These are phyloP conservation scores for Ictidomys tridecemlineatus DNA, from an alignment of 2,113 vertebrate species.

Conservation along the genomic window DNA sequence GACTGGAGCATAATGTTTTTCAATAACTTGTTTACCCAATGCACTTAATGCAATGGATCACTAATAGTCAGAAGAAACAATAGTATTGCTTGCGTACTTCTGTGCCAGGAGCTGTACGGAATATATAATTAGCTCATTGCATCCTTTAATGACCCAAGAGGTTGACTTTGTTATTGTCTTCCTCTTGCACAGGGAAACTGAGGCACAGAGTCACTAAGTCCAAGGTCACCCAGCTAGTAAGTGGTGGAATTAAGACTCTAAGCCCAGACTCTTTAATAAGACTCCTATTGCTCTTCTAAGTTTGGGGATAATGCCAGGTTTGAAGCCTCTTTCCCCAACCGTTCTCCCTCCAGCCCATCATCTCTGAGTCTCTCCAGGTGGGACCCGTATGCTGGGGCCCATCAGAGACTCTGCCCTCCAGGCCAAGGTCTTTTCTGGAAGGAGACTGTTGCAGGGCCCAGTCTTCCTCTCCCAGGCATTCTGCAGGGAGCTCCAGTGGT, in stretches of 20 bases:
- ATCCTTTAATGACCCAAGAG: not conserved
- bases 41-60: conserved; percentile 10
- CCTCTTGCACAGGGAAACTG: conserved; percentile 11
- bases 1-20: not conserved
- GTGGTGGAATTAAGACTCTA: not conserved
- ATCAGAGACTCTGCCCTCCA: not conserved
- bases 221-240: not conserved
- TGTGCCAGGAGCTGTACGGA: not conserved
- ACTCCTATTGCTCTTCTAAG: not conserved
- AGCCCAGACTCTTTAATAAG: not conserved
- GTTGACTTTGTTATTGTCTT: not conserved
- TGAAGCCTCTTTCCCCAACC: not conserved
- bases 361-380: not conserved
- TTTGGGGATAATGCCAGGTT: not conserved
- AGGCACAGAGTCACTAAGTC: conserved; percentile 1
- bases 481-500: conserved; percentile 31
- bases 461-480: conserved; percentile 40
- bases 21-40: conserved; percentile 51
- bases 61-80: conserved; percentile 16
- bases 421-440: not conserved
- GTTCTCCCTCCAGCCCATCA: not conserved
- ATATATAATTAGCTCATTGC: not conserved
- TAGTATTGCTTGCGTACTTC: conserved; percentile 31
- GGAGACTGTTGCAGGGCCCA: not conserved
- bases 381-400: not conserved